A percentile compares a stretch with the other conserved stretches of the same genome.
phyloP scores from a whole-genome alignment of 2,797 vertebrate genomes.

The Chlorospingus semifuscus region DNA sequence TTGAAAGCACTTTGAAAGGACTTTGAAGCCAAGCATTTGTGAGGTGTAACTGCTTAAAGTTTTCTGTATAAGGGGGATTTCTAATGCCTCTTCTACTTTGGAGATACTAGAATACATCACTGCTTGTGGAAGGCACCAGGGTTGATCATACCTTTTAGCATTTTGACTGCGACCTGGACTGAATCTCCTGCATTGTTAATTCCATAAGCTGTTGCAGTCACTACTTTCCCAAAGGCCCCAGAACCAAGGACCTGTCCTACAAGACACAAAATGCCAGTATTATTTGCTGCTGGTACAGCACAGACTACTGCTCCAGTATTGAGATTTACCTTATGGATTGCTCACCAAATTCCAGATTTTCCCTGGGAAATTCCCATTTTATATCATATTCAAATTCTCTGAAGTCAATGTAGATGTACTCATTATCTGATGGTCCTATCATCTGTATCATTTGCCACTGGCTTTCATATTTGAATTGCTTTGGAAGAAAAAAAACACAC shows the following conservation, averaged over 20 bases:
- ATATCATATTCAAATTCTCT: conserved; percentile 86
- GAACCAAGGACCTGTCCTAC: conserved; percentile 90
- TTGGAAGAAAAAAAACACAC: conserved; percentile 20
- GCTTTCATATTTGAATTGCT: conserved; percentile 89
- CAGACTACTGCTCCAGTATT: background rate
- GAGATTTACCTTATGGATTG: background rate
- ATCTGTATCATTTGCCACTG: conserved; percentile 92
- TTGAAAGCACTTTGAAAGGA: background rate
- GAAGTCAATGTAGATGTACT: conserved; percentile 95
- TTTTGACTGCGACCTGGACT: conserved; percentile 95
- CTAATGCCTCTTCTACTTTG: background rate
- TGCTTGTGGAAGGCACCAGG: background rate
- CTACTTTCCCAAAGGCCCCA: conserved; percentile 94
- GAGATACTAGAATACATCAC: background rate
- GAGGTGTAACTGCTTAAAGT: background rate
- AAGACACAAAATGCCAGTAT: conserved; percentile 20
- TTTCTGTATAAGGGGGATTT: background rate
- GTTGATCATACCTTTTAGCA: conserved; percentile 89
- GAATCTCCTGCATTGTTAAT: conserved; percentile 86
- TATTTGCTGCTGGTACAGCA: background rate
- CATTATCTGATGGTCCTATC: conserved; percentile 86
- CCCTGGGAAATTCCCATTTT: conserved; percentile 95
- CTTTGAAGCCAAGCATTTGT: background rate
- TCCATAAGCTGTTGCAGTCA: conserved; percentile 92
- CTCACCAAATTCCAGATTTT: conserved; percentile 95